Percentiles rank a stretch among this genome's conserved stretches.
Conservation (phyloP, 2,113 vertebrate genomes). For the Ameiurus melas region DNA sequence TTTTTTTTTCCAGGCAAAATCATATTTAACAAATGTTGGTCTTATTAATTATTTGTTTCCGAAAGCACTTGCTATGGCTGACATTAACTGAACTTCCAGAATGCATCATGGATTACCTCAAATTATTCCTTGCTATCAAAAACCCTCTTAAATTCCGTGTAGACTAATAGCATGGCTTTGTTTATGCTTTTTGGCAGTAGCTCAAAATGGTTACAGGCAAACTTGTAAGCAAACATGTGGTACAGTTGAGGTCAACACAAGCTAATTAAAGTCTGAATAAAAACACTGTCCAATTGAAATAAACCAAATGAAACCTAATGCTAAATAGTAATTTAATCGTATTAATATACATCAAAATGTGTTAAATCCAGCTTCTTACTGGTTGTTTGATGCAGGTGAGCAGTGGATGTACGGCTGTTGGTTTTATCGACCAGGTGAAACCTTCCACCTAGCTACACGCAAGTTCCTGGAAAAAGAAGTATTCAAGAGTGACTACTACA, state of each 20-base stretch:
- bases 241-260: not conserved
- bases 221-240: not conserved
- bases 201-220: not conserved
- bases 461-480: slow-evolving; percentile 98
- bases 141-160: not conserved
- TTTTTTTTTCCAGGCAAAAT: not conserved
- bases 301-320: not conserved
- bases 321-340: not conserved
- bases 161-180: not conserved
- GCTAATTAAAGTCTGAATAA: not conserved
- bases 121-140: not conserved
- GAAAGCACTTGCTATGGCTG: not conserved
- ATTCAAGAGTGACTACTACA: slow-evolving; percentile 97
- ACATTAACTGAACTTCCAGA: not conserved
- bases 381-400: slow-evolving; percentile 75
- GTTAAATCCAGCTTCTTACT: not conserved
- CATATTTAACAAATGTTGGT: not conserved
- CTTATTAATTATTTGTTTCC: not conserved
- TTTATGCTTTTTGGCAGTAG: not conserved
- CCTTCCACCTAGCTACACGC: slow-evolving; percentile 92
- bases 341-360: not conserved
- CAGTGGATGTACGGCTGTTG: slow-evolving; percentile 97
- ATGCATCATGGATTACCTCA: not conserved
- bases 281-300: not conserved
- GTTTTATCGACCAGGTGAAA: slow-evolving; percentile 98